Evolutionary conservation across 1,140 invertebrate genomes (phyloP).

Genomic region (Macrocentrus cingulum): DNA sequence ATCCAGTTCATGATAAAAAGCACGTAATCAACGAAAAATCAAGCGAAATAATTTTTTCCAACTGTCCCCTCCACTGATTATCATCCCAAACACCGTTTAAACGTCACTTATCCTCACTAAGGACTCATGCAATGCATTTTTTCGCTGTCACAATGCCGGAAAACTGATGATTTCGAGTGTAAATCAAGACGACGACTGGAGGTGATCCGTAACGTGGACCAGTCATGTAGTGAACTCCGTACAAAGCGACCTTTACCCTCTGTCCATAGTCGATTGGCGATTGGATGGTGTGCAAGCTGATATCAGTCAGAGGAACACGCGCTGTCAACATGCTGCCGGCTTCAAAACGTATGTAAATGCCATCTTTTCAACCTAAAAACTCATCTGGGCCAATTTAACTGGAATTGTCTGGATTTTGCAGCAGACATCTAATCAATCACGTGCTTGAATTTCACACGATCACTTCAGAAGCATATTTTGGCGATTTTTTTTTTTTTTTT

Average conservation of each 20-base stretch:
- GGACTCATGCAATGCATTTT: conserved; percentile 27
- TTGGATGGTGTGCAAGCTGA: conserved; percentile 42
- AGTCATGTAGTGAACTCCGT: conserved; percentile 44
- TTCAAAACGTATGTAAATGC: neutral
- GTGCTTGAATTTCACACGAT: too few species aligned
- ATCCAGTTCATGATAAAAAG: too few species aligned
- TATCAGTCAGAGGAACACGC: conserved; percentile 49
- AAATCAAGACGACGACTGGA: conserved; percentile 46
- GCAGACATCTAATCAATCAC: too few species aligned
- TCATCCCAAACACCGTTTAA: too few species aligned
- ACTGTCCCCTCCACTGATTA: too few species aligned
- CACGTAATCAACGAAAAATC: too few species aligned
- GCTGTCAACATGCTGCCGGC: conserved; percentile 42
- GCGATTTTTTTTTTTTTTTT: too few species aligned
- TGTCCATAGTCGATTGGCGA: conserved; percentile 39
- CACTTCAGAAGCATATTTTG: too few species aligned
- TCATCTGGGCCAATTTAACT: conserved; percentile 7
- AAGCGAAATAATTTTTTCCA: too few species aligned
- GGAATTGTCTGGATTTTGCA: neutral
- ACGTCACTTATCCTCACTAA: too few species aligned
- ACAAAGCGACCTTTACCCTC: conserved; percentile 50
- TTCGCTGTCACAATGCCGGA: conserved; percentile 3
- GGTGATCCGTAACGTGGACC: conserved; percentile 42
- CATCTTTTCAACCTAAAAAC: conserved; percentile 9
- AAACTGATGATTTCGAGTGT: conserved; percentile 26